Percentiles rank a stretch among this genome's conserved stretches.
Conservation (phyloP, 2,113 vertebrate species). For the Amblyornis subalaris region DNA sequence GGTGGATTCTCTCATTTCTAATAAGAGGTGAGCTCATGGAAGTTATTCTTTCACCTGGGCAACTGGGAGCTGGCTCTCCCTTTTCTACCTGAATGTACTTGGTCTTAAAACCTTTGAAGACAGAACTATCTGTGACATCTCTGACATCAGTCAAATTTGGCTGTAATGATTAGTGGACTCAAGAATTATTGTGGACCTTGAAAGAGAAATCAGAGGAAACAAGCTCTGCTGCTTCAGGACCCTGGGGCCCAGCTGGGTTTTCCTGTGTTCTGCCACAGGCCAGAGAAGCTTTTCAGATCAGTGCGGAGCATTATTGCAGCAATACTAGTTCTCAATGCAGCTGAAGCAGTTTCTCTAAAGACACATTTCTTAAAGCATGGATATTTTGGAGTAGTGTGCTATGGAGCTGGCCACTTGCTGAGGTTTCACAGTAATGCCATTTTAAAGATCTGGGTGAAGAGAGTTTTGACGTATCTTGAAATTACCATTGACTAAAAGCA, state of each 20-base stretch:
- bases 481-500: not conserved
- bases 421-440: not conserved
- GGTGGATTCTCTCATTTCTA: not conserved
- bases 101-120: not conserved
- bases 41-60: not conserved
- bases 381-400: not conserved
- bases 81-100: not conserved
- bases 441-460: not conserved
- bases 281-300: not conserved
- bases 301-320: not conserved
- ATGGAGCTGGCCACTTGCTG: not conserved
- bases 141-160: not conserved
- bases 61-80: not conserved
- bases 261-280: not conserved
- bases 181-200: not conserved
- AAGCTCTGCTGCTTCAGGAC: not conserved
- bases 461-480: not conserved
- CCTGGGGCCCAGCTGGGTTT: not conserved
- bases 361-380: not conserved
- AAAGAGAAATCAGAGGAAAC: not conserved
- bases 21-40: not conserved
- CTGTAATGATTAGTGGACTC: not conserved
- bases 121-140: not conserved
- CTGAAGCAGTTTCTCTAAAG: not conserved
- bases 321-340: not conserved